Evolutionary conservation across 2,797 vertebrate species (phyloP).

Genomic region (Sebastes nivosus): DNA sequence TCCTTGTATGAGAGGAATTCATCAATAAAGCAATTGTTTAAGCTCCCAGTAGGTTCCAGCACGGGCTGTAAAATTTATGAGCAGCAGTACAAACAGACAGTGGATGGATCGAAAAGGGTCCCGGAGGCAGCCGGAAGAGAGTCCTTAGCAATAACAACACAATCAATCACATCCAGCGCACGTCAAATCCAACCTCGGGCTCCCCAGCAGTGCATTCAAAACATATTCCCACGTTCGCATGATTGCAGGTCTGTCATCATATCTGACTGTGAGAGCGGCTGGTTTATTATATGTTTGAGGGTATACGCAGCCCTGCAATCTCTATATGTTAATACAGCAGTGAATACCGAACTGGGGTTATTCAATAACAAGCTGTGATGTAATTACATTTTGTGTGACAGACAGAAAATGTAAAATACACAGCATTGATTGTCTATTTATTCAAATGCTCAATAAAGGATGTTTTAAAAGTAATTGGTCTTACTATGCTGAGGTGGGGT

Average conservation of each 20-base stretch:
- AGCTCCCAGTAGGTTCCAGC: slow-evolving; percentile 78
- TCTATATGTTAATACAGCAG: slow-evolving; percentile 36
- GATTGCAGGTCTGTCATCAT: slow-evolving; percentile 61
- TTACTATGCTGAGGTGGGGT: background rate
- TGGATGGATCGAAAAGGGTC: slow-evolving; percentile 84
- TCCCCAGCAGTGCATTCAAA: slow-evolving; percentile 66
- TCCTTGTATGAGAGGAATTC: slow-evolving; percentile 76
- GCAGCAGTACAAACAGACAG: slow-evolving; percentile 84
- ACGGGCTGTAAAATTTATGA: slow-evolving; percentile 83
- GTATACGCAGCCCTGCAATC: slow-evolving; percentile 6
- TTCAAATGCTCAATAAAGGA: background rate
- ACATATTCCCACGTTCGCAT: slow-evolving; percentile 69
- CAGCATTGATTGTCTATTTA: background rate
- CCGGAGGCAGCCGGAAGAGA: slow-evolving; percentile 83
- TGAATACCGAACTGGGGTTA: slow-evolving; percentile 4
- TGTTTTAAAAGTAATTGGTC: background rate
- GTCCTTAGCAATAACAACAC: slow-evolving; percentile 89
- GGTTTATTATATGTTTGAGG: slow-evolving; percentile 37
- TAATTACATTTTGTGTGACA: slow-evolving; percentile 27
- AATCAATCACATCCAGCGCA: slow-evolving; percentile 84
- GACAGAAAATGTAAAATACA: too few species aligned
- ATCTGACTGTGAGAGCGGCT: slow-evolving; percentile 34
- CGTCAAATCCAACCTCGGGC: slow-evolving; percentile 71
- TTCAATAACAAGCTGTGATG: slow-evolving; percentile 16
- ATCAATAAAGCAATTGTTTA: slow-evolving; percentile 87